Percentiles rank a stretch among this genome's conserved stretches.
Evolutionary conservation across 2,888 invertebrate genomes (phyloP).

Genomic region (Hemistola chrysoprasaria): DNA sequence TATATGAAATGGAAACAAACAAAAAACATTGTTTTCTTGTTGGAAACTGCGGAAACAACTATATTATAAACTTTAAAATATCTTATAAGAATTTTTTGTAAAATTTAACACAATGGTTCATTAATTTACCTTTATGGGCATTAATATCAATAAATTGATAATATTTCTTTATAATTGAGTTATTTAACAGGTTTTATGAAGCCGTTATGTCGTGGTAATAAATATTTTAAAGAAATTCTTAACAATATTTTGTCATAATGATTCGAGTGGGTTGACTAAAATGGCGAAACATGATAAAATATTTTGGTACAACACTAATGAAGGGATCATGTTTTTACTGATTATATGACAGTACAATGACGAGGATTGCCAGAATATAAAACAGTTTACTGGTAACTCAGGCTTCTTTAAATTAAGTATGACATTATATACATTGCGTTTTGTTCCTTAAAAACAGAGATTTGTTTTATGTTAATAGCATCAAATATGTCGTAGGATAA

Average conservation of each 20-base stretch:
- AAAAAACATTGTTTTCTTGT: no score
- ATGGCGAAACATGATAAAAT: not conserved
- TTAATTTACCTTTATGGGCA: conserved; percentile 10
- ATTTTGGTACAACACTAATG: conserved; percentile 3
- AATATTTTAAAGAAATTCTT: conserved; percentile 4
- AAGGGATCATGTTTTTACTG: conserved; percentile 2
- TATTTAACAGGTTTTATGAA: conserved; percentile 3
- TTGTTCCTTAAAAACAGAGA: no score
- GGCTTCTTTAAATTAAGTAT: no score
- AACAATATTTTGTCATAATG: not conserved
- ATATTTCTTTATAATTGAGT: conserved; percentile 8
- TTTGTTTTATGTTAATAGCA: no score
- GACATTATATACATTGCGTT: no score
- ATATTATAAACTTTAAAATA: not conserved
- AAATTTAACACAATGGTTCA: conserved; percentile 12
- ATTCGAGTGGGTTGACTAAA: not conserved
- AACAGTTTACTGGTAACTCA: no score
- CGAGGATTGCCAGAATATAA: no score
- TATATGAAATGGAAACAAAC: no score
- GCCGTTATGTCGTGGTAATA: conserved; percentile 1
- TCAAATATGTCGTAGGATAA: no score
- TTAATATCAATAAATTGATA: conserved; percentile 8
- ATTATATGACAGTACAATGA: no score
- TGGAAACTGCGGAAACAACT: no score
- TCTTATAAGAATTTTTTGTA: not conserved